These are phyloP conservation scores for Didymodactylos carnosus DNA, from an alignment of 2,888 invertebrate species.

Conservation along the genomic window DNA sequence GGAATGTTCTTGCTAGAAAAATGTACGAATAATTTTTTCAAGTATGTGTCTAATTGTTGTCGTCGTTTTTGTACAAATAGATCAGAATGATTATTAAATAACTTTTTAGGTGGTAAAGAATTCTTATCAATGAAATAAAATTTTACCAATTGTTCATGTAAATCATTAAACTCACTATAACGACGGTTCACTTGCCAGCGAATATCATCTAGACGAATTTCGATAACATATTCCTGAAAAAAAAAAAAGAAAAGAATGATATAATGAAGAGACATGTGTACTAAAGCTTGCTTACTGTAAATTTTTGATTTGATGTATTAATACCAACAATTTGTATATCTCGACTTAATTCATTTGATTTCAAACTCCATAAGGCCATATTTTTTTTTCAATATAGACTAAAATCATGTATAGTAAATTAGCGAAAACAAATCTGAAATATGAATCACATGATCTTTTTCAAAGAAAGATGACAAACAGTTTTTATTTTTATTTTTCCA, in stretches of 20 bases:
- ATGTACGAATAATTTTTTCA: constrained; percentile 51
- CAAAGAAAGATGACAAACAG: too few relatives aligned
- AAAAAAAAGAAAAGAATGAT: neutral
- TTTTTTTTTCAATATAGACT: neutral
- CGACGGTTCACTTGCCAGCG: constrained; percentile 62
- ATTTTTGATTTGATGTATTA: neutral
- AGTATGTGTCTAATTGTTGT: constrained; percentile 56
- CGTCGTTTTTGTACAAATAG: constrained; percentile 65
- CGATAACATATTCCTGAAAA: constrained; percentile 32
- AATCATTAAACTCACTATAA: constrained; percentile 68
- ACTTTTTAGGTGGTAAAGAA: constrained; percentile 72
- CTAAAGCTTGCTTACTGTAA: neutral
- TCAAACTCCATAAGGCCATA: neutral
- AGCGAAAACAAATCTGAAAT: neutral
- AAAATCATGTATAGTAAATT: neutral
- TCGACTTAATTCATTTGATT: neutral
- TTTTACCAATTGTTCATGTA: constrained; percentile 48
- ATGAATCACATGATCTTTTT: too few relatives aligned
- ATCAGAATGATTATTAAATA: constrained; percentile 69
- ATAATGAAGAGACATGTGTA: neutral
- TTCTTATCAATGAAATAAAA: constrained; percentile 48
- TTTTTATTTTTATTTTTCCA: too few relatives aligned
- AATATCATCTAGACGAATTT: constrained; percentile 30
- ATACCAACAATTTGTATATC: neutral
- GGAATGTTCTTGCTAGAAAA: constrained; percentile 37